Base-by-base conservation (phyloP, 2,113 vertebrate genomes). In the Pampusana beccarii region DNA sequence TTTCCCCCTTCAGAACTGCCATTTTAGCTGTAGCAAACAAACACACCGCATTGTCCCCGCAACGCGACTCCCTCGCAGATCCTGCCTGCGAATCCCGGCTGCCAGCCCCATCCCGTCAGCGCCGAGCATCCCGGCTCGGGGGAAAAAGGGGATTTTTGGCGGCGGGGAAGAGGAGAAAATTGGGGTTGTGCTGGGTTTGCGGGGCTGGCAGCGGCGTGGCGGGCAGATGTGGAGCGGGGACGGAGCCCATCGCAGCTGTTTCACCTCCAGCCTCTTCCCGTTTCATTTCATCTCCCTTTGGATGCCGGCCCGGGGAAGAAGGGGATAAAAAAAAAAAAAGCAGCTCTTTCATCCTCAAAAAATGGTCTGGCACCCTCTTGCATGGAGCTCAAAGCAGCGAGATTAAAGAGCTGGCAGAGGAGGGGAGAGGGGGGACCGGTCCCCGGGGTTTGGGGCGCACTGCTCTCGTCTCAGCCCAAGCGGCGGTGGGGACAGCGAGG, bases 11-110 rank as follows among this genome's bases (percentile, higher is more conserved):
- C 73, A 95, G 90, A 95, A 94, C 96, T 96, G 95, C 95, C 93
- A 96, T 97, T 96, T 96, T 97, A 94, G 86, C 93, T 92, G 89
- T 57, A 86, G 83, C 95, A 96, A 95, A 96, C 93, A 96, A 95
- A 91, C 89, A 93, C 31, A 4, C 80, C 14, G 89, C 89, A 91
- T 73, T 72, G 64, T 95, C 80, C 86, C 89, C 20, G 2, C 10
- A 0, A 65, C 92, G 80, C 53, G 1, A 40, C 64, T 89, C 36
- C 53, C 81, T 73, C 54, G 1, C 0, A 53, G 26, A 53, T 14
- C 51, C 25, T 42, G 62, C 77, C 92, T 7, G 38, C 56, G 29
- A 53, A 48, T 2, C 69, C 84, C 44, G 0, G 6, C 60, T 5
- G 29, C 44, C 81, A 25, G 81, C 74, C 73, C 61, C 3, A 10